Percentiles rank a stretch among this genome's conserved stretches.
Evolutionary conservation across 2,113 vertebrate species (phyloP).

Genomic region (Anseranas semipalmata): DNA sequence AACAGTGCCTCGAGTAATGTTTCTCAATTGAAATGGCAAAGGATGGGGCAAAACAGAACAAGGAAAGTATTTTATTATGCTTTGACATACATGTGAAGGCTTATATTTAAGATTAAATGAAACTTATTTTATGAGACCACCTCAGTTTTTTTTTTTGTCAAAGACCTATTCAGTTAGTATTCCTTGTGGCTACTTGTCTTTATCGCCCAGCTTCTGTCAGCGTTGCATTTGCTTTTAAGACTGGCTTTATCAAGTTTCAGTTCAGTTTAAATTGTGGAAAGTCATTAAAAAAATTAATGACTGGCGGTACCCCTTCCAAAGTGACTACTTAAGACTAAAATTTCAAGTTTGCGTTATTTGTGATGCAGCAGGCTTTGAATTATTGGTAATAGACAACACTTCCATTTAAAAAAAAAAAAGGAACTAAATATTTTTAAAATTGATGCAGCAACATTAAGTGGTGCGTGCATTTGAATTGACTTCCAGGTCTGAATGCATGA

Average conservation of each 20-base stretch:
- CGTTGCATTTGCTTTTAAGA: neutral
- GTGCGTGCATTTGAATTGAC: neutral
- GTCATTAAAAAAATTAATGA: neutral
- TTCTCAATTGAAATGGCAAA: neutral
- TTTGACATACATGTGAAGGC: accelerated
- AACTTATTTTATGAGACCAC: accelerated
- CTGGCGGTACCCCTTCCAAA: neutral
- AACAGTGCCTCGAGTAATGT: accelerated
- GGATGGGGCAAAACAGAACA: neutral
- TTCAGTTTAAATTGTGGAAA: neutral
- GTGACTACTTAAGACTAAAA: too few species aligned
- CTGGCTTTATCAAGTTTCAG: neutral
- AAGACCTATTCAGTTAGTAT: accelerated
- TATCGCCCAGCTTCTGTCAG: neutral
- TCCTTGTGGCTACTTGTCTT: neutral
- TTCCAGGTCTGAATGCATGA: neutral
- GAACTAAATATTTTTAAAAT: neutral
- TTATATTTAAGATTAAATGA: neutral
- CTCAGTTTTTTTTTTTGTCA: neutral
- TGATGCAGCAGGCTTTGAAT: neutral
- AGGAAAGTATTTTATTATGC: accelerated
- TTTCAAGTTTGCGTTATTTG: accelerated
- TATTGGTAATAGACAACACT: neutral
- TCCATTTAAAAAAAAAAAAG: neutral
- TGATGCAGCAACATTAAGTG: neutral